These are phyloP conservation scores for Peromyscus attwateri DNA, from an alignment of 2,797 vertebrate species.

Conservation along the genomic window DNA sequence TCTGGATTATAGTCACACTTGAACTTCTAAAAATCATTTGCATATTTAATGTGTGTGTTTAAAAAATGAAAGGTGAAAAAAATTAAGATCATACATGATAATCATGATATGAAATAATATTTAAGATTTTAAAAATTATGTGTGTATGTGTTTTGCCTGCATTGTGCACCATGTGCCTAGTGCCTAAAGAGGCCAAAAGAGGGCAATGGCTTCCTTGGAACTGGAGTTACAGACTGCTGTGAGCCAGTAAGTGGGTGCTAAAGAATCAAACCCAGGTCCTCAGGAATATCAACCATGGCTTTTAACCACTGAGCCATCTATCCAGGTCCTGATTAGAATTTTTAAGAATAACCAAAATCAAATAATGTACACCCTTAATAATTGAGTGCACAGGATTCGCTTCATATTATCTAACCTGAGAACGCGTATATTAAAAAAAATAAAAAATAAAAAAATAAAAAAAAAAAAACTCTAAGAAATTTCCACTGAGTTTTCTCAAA, in stretches of 20 bases:
- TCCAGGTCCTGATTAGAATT: background rate
- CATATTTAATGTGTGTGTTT: background rate
- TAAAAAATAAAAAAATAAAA: no score
- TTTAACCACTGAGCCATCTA: background rate
- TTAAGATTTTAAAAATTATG: background rate
- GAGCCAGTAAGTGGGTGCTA: background rate
- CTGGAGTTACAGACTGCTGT: background rate
- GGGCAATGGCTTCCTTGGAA: background rate
- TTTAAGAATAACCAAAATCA: background rate
- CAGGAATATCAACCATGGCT: no score
- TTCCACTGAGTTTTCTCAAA: background rate
- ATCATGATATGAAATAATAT: background rate
- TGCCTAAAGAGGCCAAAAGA: background rate
- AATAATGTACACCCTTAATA: slow-evolving; percentile 27
- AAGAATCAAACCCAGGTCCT: background rate
- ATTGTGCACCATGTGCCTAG: background rate
- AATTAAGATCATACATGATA: slow-evolving; percentile 1
- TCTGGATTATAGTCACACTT: background rate
- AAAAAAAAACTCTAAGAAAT: background rate
- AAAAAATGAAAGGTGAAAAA: background rate
- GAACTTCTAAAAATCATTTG: slow-evolving; percentile 26
- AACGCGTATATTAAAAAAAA: background rate
- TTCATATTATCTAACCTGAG: slow-evolving; percentile 22
- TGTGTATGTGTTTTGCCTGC: background rate
- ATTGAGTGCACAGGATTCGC: background rate